Evolutionary conservation across 2,113 vertebrate species (phyloP), one percentile per base, ranked within the genome.

Genomic region (Rutilus rutilus): DNA sequence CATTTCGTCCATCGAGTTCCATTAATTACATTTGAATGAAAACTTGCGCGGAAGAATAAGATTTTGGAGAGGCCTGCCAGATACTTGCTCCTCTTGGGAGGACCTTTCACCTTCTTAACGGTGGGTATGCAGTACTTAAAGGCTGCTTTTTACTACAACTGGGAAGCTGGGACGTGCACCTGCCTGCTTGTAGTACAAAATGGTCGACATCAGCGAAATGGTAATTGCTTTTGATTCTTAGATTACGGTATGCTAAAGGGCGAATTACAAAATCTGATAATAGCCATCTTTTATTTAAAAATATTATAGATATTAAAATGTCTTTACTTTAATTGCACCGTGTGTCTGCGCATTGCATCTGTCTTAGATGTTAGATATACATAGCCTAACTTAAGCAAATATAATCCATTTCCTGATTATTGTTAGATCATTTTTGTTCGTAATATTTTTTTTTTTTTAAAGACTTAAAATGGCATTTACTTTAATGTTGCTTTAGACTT

Each of bases 1-100:
- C 94, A 95, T 95, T 95, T 95, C 94, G 93, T 95, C 93, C 93
- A 95, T 94, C 94, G 92, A 95, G 93, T 91, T 90, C 93, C 93
- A 96, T 95, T 96, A 96, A 95, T 96, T 95, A 93, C 94, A 91
- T 89, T 86, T 95, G 94, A 96, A 96, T 94, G 93, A 93, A 94
- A 95, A 94, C 94, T 93, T 93, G 91, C 91, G 87, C 81, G 88
- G 92, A 93, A 95, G 95, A 96, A 95, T 94, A 93, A 89, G 93
- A 91, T 94, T 92, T 93, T 96, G 91, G 94, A 96, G 95, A 94
- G 94, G 94, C 93, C 93, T 93, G 93, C 92, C 93, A 94, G 93
- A 95, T 94, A 95, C 93, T 94, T 94, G 93, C 93, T 94, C 93
- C 94, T 94, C 94, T 96, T 92, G 92, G 93, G 91, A 92, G 89